These are phyloP conservation scores for Thalassophryne amazonica DNA, from an alignment of 2,797 vertebrate species.

Conservation along the genomic window DNA sequence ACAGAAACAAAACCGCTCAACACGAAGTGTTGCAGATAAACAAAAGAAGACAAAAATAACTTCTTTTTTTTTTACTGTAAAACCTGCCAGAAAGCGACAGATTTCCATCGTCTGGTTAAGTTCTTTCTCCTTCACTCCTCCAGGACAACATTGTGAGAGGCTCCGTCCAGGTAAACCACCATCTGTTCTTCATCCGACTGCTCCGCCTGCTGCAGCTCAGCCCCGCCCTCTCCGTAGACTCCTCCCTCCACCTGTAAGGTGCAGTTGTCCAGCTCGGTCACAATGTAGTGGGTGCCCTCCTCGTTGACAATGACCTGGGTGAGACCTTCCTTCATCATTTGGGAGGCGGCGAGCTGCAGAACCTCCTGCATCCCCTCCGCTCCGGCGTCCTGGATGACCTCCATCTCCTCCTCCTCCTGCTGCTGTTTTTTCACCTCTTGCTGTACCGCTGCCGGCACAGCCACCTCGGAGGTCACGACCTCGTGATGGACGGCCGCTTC, in stretches of 20 bases:
- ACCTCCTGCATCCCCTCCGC: constrained; percentile 88
- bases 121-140: constrained; percentile 52
- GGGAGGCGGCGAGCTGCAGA: constrained; percentile 89
- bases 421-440: constrained; percentile 73
- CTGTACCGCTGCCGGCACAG: constrained; percentile 62
- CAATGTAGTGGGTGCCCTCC: constrained; percentile 95
- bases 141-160: constrained; percentile 72
- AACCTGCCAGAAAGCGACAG: not conserved
- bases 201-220: constrained; percentile 32
- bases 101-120: not conserved
- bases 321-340: constrained; percentile 91
- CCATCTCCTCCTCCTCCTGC: constrained; percentile 65
- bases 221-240: constrained; percentile 68
- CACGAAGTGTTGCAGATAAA: too few relatives aligned
- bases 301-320: constrained; percentile 94
- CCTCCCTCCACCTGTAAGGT: constrained; percentile 78
- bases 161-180: constrained; percentile 86
- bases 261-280: constrained; percentile 88
- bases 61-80: too few relatives aligned
- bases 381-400: constrained; percentile 74
- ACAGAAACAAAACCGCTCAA: too few relatives aligned
- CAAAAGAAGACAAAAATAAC: not conserved
- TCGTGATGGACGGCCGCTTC: constrained; percentile 42
- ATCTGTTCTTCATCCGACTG: constrained; percentile 78
- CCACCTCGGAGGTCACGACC: constrained; percentile 44